These are phyloP conservation scores for Caenorhabditis sp. DNA, from an alignment of 2,888 invertebrate species.

Conservation along the genomic window DNA sequence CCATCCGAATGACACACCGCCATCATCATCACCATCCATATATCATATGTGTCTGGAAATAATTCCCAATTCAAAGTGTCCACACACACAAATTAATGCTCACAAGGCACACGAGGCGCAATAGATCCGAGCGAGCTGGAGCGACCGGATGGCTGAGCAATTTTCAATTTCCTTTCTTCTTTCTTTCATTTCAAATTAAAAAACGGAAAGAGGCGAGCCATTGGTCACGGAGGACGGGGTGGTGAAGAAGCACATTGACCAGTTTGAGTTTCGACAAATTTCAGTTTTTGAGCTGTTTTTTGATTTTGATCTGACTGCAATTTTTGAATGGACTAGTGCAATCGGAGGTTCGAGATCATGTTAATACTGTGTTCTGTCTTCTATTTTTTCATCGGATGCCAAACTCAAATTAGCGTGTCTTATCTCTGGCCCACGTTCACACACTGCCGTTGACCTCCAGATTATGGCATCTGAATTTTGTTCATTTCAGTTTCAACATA, in stretches of 20 bases:
- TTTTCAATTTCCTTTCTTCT: constrained; percentile 13
- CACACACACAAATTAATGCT: constrained; percentile 27
- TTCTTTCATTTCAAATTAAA: background rate
- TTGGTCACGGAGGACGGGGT: background rate
- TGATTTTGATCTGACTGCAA: background rate
- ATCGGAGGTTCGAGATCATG: too few relatives aligned
- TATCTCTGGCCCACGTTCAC: too few relatives aligned
- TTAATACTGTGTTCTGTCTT: too few relatives aligned
- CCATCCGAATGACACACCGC: background rate
- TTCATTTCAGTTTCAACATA: background rate
- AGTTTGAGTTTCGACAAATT: background rate
- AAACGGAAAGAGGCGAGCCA: background rate
- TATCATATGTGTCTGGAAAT: constrained; percentile 7
- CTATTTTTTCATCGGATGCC: too few relatives aligned
- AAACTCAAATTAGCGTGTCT: too few relatives aligned
- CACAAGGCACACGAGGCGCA: constrained; percentile 18
- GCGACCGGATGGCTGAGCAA: constrained; percentile 40
- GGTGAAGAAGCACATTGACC: too few relatives aligned
- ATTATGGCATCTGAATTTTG: too few relatives aligned
- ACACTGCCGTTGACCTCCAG: too few relatives aligned
- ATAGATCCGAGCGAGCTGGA: background rate
- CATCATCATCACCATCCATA: background rate
- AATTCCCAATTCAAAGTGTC: constrained; percentile 23
- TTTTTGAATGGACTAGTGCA: too few relatives aligned
- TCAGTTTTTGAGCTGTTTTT: background rate